Conservation (phyloP, 2,797 vertebrate species). For the Anguilla megastoma region DNA sequence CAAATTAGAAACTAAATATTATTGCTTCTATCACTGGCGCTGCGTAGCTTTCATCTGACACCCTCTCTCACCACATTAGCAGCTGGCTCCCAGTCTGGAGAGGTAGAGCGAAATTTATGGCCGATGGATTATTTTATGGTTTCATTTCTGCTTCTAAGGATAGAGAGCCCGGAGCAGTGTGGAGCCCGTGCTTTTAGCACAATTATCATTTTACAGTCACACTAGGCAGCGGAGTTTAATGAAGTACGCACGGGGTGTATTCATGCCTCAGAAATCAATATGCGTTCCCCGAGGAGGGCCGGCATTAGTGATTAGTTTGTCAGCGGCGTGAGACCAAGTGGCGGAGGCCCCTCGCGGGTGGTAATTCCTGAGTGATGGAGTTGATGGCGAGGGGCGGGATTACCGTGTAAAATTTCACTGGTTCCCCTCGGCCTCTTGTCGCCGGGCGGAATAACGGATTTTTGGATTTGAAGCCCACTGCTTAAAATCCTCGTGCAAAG, state of each 20-base stretch:
- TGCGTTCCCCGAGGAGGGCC: not conserved
- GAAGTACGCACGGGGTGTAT: slow-evolving; percentile 12
- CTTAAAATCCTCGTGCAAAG: not conserved
- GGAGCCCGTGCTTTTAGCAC: not conserved
- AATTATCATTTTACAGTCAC: not conserved
- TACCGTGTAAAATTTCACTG: not conserved
- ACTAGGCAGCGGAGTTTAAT: not conserved
- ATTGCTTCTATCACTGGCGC: no score
- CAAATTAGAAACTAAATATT: not conserved
- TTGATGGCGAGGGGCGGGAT: not conserved
- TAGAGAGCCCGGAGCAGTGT: not conserved
- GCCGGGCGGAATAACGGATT: not conserved
- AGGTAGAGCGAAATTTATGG: not conserved
- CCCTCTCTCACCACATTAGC: not conserved
- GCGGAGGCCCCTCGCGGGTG: not conserved
- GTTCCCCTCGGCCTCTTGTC: not conserved
- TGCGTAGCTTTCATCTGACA: not conserved
- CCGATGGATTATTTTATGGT: not conserved
- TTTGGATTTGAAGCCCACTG: no score
- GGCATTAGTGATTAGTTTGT: slow-evolving; percentile 8
- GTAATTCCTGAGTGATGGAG: slow-evolving; percentile 4
- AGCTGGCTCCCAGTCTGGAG: not conserved
- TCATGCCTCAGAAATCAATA: slow-evolving; percentile 19
- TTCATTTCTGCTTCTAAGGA: not conserved
- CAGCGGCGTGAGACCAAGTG: not conserved